phyloP scores from a whole-genome alignment of 2,113 vertebrate species.

The Lophochroa leadbeateri region DNA sequence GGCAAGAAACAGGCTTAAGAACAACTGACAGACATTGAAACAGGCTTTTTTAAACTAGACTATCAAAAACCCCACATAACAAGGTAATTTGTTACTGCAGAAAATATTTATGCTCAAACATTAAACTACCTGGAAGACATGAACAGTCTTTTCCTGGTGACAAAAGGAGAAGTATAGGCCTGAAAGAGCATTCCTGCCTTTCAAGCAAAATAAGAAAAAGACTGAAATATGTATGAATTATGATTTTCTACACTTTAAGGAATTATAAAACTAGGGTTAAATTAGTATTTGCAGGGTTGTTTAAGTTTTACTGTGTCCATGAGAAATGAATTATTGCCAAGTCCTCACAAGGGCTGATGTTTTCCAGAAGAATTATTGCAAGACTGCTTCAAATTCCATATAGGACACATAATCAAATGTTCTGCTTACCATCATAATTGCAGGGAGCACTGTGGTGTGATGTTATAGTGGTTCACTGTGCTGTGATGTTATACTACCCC shows the following conservation, averaged over 20 bases:
- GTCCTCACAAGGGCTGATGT: background rate
- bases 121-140: background rate
- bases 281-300: background rate
- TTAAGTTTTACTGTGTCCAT: background rate
- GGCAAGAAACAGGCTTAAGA: background rate
- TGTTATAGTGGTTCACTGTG: background rate
- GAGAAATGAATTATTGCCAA: background rate
- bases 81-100: background rate
- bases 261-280: constrained; percentile 20
- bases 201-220: background rate
- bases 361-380: constrained; percentile 37
- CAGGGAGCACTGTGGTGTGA: background rate
- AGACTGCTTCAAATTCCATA: background rate
- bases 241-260: background rate
- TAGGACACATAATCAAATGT: background rate
- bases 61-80: background rate
- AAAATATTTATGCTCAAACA: background rate
- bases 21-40: background rate
- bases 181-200: background rate
- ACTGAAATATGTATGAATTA: background rate
- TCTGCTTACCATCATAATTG: constrained; percentile 25
- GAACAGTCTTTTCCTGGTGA: background rate
- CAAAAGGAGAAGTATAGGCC: background rate
- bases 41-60: background rate
- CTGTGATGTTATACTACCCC: background rate